phyloP scores from a whole-genome alignment of 92 coral and sea anemone genomes.

The Paragorgia papillata region DNA sequence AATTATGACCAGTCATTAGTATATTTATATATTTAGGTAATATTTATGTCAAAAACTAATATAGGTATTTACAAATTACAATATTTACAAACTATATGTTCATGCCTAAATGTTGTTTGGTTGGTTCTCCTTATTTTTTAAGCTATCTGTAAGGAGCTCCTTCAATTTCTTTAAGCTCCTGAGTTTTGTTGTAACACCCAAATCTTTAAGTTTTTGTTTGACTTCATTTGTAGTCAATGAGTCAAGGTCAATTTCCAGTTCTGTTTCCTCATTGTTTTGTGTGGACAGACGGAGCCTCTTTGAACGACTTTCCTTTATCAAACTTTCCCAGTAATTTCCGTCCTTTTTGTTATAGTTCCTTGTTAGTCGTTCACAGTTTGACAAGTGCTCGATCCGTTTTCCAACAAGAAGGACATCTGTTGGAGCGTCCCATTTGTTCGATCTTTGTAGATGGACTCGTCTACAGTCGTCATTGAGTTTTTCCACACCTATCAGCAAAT shows the following conservation, averaged over 20 bases:
- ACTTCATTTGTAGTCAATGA: conserved; percentile 16
- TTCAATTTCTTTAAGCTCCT: conserved; percentile 33
- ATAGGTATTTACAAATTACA: too few species aligned
- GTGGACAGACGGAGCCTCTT: conserved; percentile 5
- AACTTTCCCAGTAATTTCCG: conserved; percentile 1
- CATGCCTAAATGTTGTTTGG: conserved; percentile 7
- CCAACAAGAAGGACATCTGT: conserved; percentile 17
- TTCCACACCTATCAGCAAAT: conserved; percentile 5
- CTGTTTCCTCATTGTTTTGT: conserved; percentile 3
- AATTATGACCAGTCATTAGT: too few species aligned
- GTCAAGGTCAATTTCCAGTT: conserved; percentile 12
- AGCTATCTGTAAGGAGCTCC: conserved; percentile 13
- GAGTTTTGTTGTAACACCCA: conserved; percentile 18
- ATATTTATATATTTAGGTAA: too few species aligned
- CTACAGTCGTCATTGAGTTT: too few species aligned
- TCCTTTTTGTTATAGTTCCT: background rate
- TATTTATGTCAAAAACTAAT: too few species aligned
- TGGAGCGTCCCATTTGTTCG: too few species aligned
- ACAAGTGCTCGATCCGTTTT: background rate
- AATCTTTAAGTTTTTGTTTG: conserved; percentile 18
- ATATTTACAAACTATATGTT: too few species aligned
- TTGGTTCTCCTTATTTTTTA: conserved; percentile 18
- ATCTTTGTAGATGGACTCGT: too few species aligned
- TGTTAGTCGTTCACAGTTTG: conserved; percentile 4
- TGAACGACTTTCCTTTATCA: conserved; percentile 11